Conservation (phyloP, 2,888 invertebrate species). For the Acronicta leporina region DNA sequence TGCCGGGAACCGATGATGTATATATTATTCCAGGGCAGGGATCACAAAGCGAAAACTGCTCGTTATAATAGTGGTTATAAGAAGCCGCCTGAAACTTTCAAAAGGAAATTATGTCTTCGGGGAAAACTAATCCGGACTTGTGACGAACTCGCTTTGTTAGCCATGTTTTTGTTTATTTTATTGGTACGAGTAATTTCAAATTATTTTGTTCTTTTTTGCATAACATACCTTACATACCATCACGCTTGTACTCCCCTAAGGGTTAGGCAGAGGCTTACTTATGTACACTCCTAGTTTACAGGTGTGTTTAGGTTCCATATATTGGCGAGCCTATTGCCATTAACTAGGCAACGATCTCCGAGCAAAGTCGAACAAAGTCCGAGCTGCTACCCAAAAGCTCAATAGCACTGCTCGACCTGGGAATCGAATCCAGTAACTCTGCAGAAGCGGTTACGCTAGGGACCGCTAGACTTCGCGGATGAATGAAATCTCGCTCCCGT, state of each 20-base stretch:
- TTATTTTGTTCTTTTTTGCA: not conserved
- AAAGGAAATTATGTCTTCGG: slow-evolving; percentile 27
- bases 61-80: slow-evolving; percentile 40
- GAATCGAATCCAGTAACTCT: not conserved
- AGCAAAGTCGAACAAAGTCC: not conserved
- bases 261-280: not conserved
- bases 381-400: not conserved
- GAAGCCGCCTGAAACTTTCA: slow-evolving; percentile 25
- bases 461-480: not conserved
- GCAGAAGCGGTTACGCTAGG: not conserved
- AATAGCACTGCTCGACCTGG: not conserved
- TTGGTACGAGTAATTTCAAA: not conserved
- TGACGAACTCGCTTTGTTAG: slow-evolving; percentile 11
- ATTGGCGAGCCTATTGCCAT: not conserved
- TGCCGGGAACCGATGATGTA: slow-evolving; percentile 9
- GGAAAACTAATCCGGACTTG: slow-evolving; percentile 1
- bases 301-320: not conserved
- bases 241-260: not conserved
- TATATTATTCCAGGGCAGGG: slow-evolving; percentile 44
- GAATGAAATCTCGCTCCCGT: too few species aligned
- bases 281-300: not conserved
- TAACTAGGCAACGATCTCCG: too few species aligned
- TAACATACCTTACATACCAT: too few species aligned
- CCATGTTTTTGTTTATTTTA: slow-evolving; percentile 23
- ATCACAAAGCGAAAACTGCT: slow-evolving; percentile 6